Conservation (phyloP, 2,113 vertebrate species). For the Misgurnus anguillicaudatus region DNA sequence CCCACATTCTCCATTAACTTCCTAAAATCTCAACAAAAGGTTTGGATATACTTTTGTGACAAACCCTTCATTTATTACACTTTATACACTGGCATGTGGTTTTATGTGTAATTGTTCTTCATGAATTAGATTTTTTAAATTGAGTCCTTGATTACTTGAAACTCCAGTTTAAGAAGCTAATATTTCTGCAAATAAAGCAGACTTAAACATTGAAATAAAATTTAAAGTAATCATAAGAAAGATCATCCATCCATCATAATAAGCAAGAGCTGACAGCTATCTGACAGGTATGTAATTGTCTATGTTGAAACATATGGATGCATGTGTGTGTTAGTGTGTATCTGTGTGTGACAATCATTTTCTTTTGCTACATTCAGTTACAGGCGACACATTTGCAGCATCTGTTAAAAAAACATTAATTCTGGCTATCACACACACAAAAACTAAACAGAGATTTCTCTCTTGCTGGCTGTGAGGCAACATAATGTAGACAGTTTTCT, state of each 20-base stretch:
- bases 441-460: too few species aligned
- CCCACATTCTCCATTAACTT: too few species aligned
- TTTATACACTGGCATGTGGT: not conserved
- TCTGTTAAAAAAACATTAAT: not conserved
- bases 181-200: not conserved
- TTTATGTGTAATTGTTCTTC: too few species aligned
- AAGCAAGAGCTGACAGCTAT: conserved; percentile 14
- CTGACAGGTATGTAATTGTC: conserved; percentile 1
- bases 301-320: not conserved
- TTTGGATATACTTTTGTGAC: not conserved
- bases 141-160: too few species aligned
- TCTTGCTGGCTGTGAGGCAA: too few species aligned
- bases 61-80: not conserved
- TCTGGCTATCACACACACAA: not conserved
- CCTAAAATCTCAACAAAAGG: too few species aligned
- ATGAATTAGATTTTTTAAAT: too few species aligned
- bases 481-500: too few species aligned
- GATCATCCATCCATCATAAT: not conserved
- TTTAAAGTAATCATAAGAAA: not conserved
- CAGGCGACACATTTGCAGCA: not conserved
- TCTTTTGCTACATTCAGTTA: not conserved
- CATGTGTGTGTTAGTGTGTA: not conserved
- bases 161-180: not conserved
- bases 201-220: not conserved
- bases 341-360: not conserved